These are phyloP conservation scores for Trissolcus basalis DNA, from an alignment of 1,140 invertebrate genomes.

Conservation along the genomic window DNA sequence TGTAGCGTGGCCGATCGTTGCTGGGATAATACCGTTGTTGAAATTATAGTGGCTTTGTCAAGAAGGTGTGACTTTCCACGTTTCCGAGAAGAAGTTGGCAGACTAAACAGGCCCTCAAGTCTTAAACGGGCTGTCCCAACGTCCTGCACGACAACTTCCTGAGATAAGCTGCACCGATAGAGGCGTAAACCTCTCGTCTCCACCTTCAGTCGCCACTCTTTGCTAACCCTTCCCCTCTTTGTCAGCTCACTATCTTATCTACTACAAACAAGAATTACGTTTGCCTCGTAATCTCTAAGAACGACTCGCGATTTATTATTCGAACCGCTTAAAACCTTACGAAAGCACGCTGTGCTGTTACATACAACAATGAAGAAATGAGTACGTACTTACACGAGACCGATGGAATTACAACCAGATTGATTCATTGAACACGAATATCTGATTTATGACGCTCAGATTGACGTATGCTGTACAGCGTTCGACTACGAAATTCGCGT, in stretches of 20 bases:
- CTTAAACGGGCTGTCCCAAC: slow-evolving; percentile 69
- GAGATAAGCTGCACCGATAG: slow-evolving; percentile 72
- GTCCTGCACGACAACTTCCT: slow-evolving; percentile 72
- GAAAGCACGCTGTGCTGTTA: slow-evolving; percentile 37
- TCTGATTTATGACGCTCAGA: slow-evolving; percentile 15
- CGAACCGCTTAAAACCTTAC: slow-evolving; percentile 56
- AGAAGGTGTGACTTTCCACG: slow-evolving; percentile 69
- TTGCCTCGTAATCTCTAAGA: slow-evolving; percentile 70
- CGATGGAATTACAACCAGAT: slow-evolving; percentile 21
- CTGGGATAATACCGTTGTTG: slow-evolving; percentile 40
- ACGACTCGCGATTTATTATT: slow-evolving; percentile 70
- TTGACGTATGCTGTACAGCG: slow-evolving; percentile 12
- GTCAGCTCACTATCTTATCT: slow-evolving; percentile 69
- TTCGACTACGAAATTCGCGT: not conserved
- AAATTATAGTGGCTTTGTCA: slow-evolving; percentile 57
- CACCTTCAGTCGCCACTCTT: slow-evolving; percentile 36
- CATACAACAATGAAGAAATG: slow-evolving; percentile 43
- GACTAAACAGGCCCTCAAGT: slow-evolving; percentile 68
- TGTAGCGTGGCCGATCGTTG: slow-evolving; percentile 27
- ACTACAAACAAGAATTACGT: slow-evolving; percentile 75
- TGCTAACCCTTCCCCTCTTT: slow-evolving; percentile 32
- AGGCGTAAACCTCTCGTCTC: slow-evolving; percentile 65
- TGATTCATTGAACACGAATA: slow-evolving; percentile 36
- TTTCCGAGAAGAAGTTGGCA: slow-evolving; percentile 70
- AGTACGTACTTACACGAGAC: slow-evolving; percentile 23